These are phyloP conservation scores for Trachymyrmex septentrionalis DNA, from an alignment of 1,140 invertebrate genomes.

Conservation along the genomic window DNA sequence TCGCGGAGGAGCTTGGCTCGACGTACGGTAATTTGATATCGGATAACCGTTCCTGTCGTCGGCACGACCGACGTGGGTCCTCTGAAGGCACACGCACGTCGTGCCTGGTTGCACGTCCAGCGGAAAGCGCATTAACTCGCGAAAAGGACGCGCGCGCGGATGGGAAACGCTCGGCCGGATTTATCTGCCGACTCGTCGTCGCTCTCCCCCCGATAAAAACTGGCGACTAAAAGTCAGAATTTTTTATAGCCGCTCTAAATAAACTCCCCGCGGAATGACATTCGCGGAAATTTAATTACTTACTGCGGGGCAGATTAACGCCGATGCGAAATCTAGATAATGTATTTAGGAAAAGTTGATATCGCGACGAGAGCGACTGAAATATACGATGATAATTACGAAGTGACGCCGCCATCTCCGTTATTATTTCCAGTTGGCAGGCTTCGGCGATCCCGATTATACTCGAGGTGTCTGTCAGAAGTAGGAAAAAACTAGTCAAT, in stretches of 20 bases:
- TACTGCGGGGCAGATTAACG: slow-evolving; percentile 54
- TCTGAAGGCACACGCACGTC: slow-evolving; percentile 59
- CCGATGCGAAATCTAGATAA: slow-evolving; percentile 63
- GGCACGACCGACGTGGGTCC: slow-evolving; percentile 32
- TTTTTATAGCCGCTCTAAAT: slow-evolving; percentile 57
- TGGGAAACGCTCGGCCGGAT: slow-evolving; percentile 49
- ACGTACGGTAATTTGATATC: slow-evolving; percentile 75
- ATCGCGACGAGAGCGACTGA: slow-evolving; percentile 40
- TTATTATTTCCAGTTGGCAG: slow-evolving; percentile 57
- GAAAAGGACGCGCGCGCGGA: slow-evolving; percentile 59
- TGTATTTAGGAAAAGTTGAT: slow-evolving; percentile 64
- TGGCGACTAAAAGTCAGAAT: slow-evolving; percentile 58
- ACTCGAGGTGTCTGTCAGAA: slow-evolving; percentile 11
- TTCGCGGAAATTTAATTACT: slow-evolving; percentile 62
- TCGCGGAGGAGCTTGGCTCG: slow-evolving; percentile 65
- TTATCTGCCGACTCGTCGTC: slow-evolving; percentile 59
- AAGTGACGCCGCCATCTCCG: slow-evolving; percentile 40
- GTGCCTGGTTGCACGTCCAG: slow-evolving; percentile 47
- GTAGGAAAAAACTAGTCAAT: background rate
- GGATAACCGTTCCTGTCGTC: slow-evolving; percentile 69
- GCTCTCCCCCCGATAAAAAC: slow-evolving; percentile 48
- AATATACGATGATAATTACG: slow-evolving; percentile 47
- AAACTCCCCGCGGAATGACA: slow-evolving; percentile 58
- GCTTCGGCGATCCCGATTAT: slow-evolving; percentile 18
- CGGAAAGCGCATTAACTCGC: slow-evolving; percentile 59